Evolutionary conservation across 2,888 invertebrate species (phyloP).

Genomic region (Ochropleura plecta): DNA sequence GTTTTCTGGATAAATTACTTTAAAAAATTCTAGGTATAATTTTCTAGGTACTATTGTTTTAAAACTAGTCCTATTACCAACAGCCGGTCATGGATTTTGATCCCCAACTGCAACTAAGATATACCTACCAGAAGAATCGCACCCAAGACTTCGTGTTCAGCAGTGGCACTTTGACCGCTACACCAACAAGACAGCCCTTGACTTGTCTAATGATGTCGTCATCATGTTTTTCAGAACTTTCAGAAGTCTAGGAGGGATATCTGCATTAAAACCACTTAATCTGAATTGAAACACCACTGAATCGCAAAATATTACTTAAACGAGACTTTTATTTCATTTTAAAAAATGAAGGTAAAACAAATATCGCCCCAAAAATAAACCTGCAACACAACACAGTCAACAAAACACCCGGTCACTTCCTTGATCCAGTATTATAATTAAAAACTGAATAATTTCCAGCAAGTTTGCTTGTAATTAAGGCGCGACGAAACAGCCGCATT

Average conservation of each 20-base stretch:
- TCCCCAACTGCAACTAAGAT: background rate
- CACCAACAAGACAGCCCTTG: no score
- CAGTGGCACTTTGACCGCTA: no score
- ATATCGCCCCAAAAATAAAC: background rate
- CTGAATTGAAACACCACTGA: no score
- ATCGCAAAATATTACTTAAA: background rate
- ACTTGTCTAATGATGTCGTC: no score
- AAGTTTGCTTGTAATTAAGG: slow-evolving; percentile 70
- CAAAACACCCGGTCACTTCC: slow-evolving; percentile 57
- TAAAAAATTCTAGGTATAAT: background rate
- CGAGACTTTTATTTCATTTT: background rate
- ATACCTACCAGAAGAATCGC: background rate
- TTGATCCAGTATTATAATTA: slow-evolving; percentile 71
- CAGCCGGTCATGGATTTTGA: background rate
- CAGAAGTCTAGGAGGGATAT: background rate
- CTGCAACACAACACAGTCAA: background rate
- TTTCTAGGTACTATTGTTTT: background rate
- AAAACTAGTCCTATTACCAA: background rate
- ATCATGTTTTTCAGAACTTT: background rate
- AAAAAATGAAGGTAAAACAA: background rate
- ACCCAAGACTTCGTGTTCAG: background rate
- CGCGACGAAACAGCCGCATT: slow-evolving; percentile 65
- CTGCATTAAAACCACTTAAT: background rate
- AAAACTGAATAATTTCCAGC: slow-evolving; percentile 73
- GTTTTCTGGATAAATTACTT: background rate